Conservation (phyloP, 2,797 vertebrate species). For the Prunella strophiata region DNA sequence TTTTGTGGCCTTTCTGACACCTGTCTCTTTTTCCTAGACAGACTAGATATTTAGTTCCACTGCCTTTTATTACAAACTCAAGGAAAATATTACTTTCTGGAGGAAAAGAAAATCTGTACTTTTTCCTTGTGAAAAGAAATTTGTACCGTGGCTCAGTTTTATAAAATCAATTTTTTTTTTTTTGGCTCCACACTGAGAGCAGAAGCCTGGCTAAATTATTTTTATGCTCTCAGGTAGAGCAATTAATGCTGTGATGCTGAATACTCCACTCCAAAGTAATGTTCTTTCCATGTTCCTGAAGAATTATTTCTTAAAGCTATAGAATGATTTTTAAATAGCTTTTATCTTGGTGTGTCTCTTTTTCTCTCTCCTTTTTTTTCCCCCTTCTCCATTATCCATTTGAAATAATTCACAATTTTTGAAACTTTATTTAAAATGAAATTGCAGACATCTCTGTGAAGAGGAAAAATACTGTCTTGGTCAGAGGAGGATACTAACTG, state of each 20-base stretch:
- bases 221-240: not conserved
- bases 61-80: slow-evolving; percentile 21
- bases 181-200: not conserved
- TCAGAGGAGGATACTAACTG: not conserved
- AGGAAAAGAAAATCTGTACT: not conserved
- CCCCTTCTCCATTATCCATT: not conserved
- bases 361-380: not conserved
- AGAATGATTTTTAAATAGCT: not conserved
- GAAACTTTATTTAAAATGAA: not conserved
- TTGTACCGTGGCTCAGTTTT: not conserved
- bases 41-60: not conserved
- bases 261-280: not conserved
- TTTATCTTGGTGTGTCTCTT: not conserved
- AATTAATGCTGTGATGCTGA: not conserved
- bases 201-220: not conserved
- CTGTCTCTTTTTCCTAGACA: not conserved
- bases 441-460: not conserved
- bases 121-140: not conserved
- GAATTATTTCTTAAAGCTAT: not conserved
- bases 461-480: not conserved
- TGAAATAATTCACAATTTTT: not conserved
- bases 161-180: not conserved
- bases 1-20: not conserved
- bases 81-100: not conserved
- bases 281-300: not conserved